phyloP scores from a whole-genome alignment of 1,140 invertebrate genomes.

The Lucilia cuprina region DNA sequence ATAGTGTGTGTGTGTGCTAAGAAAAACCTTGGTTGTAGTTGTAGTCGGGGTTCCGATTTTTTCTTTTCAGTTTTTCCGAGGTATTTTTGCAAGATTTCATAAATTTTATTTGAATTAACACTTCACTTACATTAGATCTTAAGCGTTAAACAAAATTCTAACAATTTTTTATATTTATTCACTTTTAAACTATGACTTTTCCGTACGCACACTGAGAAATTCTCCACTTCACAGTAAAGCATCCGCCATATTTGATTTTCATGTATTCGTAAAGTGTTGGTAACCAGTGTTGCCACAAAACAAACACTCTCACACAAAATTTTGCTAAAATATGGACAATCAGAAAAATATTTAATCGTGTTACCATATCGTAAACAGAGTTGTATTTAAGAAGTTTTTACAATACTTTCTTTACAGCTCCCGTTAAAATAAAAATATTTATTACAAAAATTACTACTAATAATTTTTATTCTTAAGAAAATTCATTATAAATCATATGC shows the following conservation, averaged over 20 bases:
- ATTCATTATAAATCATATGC: too few relatives aligned
- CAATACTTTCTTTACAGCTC: background rate
- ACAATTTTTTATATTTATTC: constrained; percentile 22
- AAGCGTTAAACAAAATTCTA: constrained; percentile 18
- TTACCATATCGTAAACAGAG: background rate
- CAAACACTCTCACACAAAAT: background rate
- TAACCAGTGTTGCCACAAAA: background rate
- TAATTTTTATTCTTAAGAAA: too few relatives aligned
- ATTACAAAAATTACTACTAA: too few relatives aligned
- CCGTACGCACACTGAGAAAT: constrained; percentile 29
- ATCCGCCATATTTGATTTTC: constrained; percentile 32
- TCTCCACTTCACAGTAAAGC: constrained; percentile 30
- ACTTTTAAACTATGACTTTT: constrained; percentile 31
- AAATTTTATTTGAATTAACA: background rate
- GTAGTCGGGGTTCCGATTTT: constrained; percentile 28
- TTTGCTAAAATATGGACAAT: background rate
- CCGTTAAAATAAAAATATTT: too few relatives aligned
- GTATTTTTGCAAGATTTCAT: background rate
- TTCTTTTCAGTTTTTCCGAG: background rate
- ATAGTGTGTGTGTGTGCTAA: constrained; percentile 8
- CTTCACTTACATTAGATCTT: constrained; percentile 24
- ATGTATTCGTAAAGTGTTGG: constrained; percentile 17
- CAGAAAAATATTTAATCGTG: background rate
- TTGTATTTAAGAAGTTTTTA: background rate
- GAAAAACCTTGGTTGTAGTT: constrained; percentile 28